Base-by-base conservation (phyloP, 2,797 vertebrate genomes). In the Dryobates pubescens region DNA sequence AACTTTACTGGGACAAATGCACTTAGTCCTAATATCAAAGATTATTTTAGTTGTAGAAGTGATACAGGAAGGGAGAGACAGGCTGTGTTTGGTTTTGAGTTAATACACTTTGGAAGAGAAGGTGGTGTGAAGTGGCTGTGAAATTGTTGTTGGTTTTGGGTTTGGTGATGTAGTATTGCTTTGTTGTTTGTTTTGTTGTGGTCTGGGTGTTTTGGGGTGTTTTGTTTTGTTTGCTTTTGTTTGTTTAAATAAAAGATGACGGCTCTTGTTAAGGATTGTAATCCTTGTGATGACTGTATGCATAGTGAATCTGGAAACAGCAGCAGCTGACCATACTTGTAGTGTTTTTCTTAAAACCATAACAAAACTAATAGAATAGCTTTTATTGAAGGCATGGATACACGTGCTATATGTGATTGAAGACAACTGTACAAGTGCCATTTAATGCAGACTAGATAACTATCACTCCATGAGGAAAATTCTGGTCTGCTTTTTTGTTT, bases 391-490 rank as follows among this genome's bases (percentile, higher is more conserved):
- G 38, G 9, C 53, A 49, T 4, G 15, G 24, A 34, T 45, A 22
- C 3, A 3, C 5, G 7, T 47, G 27, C 5, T 59, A 5, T 54
- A 17, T 53, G 24, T 57, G 24, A 53, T 2, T 54, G 24, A 32
- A 63, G 47, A 22, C 22, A 69, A 3, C 0, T 65, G 5, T 58
- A 47, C n/a, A 34, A 27, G 7, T 9, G 17, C 7, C 27, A 7
- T 36, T 68, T n/a, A 30, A 51, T 23, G 36, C 71, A n/a, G 16
- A 4, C 13, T 36, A 17, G 9, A 9, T 56, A 85, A n/a, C 17
- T 24, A 2, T 18, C 8, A 2, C 9, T 63, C 17, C 0, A 0
- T 59, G 9, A 29, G 69, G 71, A 54, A 72, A 57, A 20, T 3
- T 22, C 54, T 27, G 7, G 0, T 36, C 54, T 54, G 5, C 24